Base-by-base conservation (phyloP, 2,888 invertebrate species). In the Kryphioiulus occultus region DNA sequence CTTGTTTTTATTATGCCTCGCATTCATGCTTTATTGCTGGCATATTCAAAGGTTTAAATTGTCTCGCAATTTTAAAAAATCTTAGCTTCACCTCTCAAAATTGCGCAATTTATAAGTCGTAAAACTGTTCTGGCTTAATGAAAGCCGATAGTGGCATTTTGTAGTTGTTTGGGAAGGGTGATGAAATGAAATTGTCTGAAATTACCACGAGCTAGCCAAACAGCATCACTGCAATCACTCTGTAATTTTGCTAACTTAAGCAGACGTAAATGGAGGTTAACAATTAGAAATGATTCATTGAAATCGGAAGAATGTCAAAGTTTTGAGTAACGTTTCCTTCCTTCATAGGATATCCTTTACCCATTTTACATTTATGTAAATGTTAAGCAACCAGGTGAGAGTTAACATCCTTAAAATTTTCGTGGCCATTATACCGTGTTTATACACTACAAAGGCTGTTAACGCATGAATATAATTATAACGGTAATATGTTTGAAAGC, bases 311-410 rank as follows among this genome's bases (percentile, higher is more conserved):
- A 78, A 78, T 30, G 30, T 30, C 15, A 10, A 26, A 30, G 12
- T 10, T 78, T 22, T 78, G 78, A 78, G 78, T 78, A 78, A 78
- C 15, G 26, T 78, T 78, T 78, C 78, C 78, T 78, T 78, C 30
- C 15, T 4, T 30, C 78, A 30, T 78, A 78, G 68, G 68, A 68
- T 68, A 26, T 68, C 68, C 68, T 68, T 12, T 30, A 26, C 78
- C 12, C 30, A 30, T 26, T 30, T 12, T 78, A 17, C 68, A 68
- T 68, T 78, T 78, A 78, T 78, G 78, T 30, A 15, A 78, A 78
- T 78, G 10, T 30, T 15, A 17, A 15, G 30, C 78, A 30, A 30
- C 78, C 30, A 30, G 78, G 30, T 30, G 78, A 15, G 78, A 78
- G 78, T 30, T 26, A 22, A 78, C 26, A 78, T 30, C 26, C 30